Evolutionary conservation across 1,140 invertebrate species (phyloP).

Genomic region (Drusus annulatus): DNA sequence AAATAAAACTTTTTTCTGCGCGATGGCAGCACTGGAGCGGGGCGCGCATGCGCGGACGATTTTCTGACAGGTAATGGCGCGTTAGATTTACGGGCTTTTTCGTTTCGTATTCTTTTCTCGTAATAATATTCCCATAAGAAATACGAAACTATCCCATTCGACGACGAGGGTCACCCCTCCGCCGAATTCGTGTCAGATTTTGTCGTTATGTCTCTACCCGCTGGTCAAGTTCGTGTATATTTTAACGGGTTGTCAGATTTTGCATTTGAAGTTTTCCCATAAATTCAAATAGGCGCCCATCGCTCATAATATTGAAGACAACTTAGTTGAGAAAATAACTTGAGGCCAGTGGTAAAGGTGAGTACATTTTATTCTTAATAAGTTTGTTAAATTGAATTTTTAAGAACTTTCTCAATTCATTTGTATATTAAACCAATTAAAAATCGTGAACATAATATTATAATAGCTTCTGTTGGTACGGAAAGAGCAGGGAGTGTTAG

Average conservation of each 20-base stretch:
- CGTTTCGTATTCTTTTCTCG: slow-evolving; percentile 31
- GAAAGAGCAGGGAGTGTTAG: too few species aligned
- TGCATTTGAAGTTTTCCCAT: too few species aligned
- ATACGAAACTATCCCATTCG: slow-evolving; percentile 29
- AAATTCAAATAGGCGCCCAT: too few species aligned
- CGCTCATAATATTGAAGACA: too few species aligned
- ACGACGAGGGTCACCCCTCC: background rate
- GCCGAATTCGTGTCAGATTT: background rate
- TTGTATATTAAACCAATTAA: too few species aligned
- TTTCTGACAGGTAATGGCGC: slow-evolving; percentile 38
- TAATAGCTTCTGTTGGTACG: too few species aligned
- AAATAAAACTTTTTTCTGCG: background rate
- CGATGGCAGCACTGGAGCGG: slow-evolving; percentile 34
- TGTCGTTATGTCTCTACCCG: background rate
- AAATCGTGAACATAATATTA: too few species aligned
- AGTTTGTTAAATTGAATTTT: too few species aligned
- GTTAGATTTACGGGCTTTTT: slow-evolving; percentile 36
- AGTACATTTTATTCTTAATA: too few species aligned
- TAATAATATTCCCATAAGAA: slow-evolving; percentile 9
- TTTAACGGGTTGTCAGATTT: background rate
- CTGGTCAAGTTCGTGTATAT: background rate
- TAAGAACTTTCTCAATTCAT: too few species aligned
- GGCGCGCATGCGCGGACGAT: slow-evolving; percentile 31
- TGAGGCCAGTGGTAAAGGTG: too few species aligned
- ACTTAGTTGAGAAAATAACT: too few species aligned